These are phyloP conservation scores for Rhopalosiphum padi DNA, from an alignment of 1,140 invertebrate species.

Conservation along the genomic window DNA sequence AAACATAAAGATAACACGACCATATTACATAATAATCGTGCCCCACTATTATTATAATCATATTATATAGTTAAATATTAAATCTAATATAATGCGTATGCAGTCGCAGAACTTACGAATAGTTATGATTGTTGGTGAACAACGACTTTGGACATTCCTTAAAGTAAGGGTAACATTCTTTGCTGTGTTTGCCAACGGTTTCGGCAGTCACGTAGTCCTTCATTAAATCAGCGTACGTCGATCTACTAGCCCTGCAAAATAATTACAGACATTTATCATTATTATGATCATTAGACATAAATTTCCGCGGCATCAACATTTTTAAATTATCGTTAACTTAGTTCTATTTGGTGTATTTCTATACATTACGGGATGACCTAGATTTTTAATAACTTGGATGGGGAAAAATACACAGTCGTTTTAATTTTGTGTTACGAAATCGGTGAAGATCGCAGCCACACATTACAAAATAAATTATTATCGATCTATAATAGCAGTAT, in stretches of 20 bases:
- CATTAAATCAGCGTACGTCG: conserved; percentile 75
- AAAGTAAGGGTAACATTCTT: conserved; percentile 86
- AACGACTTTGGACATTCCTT: conserved; percentile 83
- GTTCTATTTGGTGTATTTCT: neutral
- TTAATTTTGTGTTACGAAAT: neutral
- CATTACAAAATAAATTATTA: too few relatives aligned
- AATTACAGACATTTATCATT: neutral
- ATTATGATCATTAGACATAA: neutral
- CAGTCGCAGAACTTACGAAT: neutral
- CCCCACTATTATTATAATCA: neutral
- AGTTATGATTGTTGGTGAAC: conserved; percentile 53
- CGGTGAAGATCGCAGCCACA: too few relatives aligned
- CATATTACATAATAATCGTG: neutral
- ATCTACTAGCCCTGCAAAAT: conserved; percentile 76
- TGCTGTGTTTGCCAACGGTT: conserved; percentile 73
- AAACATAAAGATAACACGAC: neutral
- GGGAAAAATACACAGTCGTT: neutral
- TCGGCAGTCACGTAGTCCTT: conserved; percentile 81
- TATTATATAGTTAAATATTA: neutral
- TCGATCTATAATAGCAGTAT: too few relatives aligned
- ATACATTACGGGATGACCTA: neutral
- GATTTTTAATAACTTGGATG: neutral
- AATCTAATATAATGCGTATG: neutral
- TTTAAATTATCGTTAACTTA: neutral
- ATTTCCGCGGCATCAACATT: neutral